phyloP scores from a whole-genome alignment of 2,888 invertebrate genomes.

The Gymnoscelis rufifasciata region DNA sequence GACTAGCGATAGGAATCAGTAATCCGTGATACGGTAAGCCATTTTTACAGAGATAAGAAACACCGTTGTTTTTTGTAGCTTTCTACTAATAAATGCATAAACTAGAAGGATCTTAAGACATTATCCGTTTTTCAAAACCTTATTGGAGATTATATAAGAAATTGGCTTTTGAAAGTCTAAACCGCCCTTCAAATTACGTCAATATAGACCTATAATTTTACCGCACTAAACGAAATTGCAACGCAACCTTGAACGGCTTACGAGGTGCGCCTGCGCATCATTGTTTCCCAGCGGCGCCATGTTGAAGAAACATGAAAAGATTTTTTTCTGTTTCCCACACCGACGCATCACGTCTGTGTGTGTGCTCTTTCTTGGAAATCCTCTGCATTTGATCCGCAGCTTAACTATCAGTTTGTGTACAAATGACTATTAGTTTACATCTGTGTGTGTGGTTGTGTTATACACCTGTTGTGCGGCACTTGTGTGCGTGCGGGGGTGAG shows the following conservation, averaged over 20 bases:
- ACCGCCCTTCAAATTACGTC: neutral
- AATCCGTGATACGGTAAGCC: too few relatives aligned
- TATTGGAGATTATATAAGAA: too few relatives aligned
- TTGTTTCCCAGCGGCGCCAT: slow-evolving; percentile 39
- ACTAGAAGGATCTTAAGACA: too few relatives aligned
- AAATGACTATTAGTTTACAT: slow-evolving; percentile 8
- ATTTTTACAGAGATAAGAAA: too few relatives aligned
- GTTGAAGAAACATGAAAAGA: slow-evolving; percentile 48
- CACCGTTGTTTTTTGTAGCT: too few relatives aligned
- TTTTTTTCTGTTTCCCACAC: slow-evolving; percentile 47
- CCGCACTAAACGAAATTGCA: slow-evolving; percentile 34
- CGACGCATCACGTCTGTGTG: slow-evolving; percentile 32
- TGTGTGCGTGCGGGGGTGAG: slow-evolving; percentile 41
- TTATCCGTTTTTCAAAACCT: too few relatives aligned
- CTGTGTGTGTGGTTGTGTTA: slow-evolving; percentile 41
- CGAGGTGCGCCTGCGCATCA: slow-evolving; percentile 41
- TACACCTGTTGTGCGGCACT: slow-evolving; percentile 53
- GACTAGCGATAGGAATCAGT: too few relatives aligned
- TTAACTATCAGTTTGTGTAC: slow-evolving; percentile 4
- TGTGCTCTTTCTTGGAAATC: slow-evolving; percentile 51
- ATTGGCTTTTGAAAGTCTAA: neutral
- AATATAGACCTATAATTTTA: neutral
- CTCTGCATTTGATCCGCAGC: slow-evolving; percentile 28
- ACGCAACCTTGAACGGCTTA: slow-evolving; percentile 31
- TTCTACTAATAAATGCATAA: too few relatives aligned